Evolutionary conservation across 2,797 vertebrate genomes (phyloP).

Genomic region (Okamejei kenojei): DNA sequence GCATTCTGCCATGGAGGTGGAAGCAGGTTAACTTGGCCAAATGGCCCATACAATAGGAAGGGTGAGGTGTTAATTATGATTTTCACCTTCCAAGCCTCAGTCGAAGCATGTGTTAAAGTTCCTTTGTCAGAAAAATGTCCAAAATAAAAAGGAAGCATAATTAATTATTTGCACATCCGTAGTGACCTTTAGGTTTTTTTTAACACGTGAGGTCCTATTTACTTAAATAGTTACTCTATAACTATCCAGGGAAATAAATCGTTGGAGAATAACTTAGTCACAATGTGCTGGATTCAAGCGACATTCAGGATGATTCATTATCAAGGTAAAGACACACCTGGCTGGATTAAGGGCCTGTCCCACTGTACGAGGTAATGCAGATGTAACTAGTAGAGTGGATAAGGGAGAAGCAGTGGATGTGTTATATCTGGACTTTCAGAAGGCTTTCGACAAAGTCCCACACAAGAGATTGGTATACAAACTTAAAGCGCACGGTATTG

Average conservation of each 20-base stretch:
- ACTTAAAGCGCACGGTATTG: too few relatives aligned
- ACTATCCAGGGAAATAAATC: neutral
- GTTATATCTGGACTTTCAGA: too few relatives aligned
- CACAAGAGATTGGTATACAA: too few relatives aligned
- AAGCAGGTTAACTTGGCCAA: neutral
- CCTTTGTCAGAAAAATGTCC: neutral
- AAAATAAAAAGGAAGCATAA: neutral
- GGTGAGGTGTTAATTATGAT: neutral
- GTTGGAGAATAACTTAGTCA: neutral
- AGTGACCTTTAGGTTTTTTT: neutral
- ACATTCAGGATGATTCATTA: too few relatives aligned
- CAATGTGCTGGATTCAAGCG: neutral
- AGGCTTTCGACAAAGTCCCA: too few relatives aligned
- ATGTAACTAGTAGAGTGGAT: too few relatives aligned
- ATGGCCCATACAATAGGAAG: too few relatives aligned
- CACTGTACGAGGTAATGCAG: too few relatives aligned
- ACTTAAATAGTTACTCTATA: neutral
- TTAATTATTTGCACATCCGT: neutral
- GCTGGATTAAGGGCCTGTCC: too few relatives aligned
- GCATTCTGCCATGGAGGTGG: neutral
- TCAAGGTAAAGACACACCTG: too few relatives aligned
- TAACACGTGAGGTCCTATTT: neutral
- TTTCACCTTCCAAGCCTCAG: neutral
- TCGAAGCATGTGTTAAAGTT: neutral
- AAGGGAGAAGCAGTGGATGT: too few relatives aligned